Evolutionary conservation across 2,797 vertebrate species (phyloP).

Genomic region (Scleropages formosus): DNA sequence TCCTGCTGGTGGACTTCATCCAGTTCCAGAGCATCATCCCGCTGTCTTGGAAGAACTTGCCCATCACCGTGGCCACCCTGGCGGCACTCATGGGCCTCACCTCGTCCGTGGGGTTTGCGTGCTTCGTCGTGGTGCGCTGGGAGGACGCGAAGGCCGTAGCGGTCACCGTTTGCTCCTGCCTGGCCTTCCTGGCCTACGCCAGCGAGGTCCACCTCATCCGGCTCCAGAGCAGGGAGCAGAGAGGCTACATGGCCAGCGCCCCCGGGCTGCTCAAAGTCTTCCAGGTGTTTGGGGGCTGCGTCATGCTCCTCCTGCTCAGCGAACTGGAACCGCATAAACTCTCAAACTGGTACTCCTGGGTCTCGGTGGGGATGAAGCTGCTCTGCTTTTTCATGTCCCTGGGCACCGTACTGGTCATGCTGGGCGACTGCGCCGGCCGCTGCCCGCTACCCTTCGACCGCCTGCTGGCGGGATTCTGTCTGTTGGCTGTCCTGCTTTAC

Average conservation of each 20-base stretch:
- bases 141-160: conserved; percentile 5
- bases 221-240: conserved; percentile 53
- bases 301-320: conserved; percentile 53
- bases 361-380: conserved; percentile 43
- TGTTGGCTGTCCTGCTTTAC: conserved; percentile 61
- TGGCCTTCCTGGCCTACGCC: conserved; percentile 60
- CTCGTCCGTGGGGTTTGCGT: conserved; percentile 56
- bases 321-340: no score
- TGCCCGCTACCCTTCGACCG: conserved; percentile 65
- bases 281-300: conserved; percentile 63
- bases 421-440: conserved; percentile 62
- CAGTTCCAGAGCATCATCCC: conserved; percentile 73
- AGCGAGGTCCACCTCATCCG: conserved; percentile 58
- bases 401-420: conserved; percentile 58
- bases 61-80: conserved; percentile 55
- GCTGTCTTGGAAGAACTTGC: conserved; percentile 75
- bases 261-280: conserved; percentile 68
- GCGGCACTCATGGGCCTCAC: conserved; percentile 60
- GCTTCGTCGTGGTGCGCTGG: conserved; percentile 36
- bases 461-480: conserved; percentile 59
- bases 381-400: conserved; percentile 59
- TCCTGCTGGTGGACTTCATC: conserved; percentile 64
- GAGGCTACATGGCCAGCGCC: conserved; percentile 69
- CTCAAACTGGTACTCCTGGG: conserved; percentile 45
- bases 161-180: conserved; percentile 51